A percentile compares a stretch with the other conserved stretches of the same genome.
phyloP scores from a whole-genome alignment of 2,113 vertebrate species.

The Hypanus sabinus region DNA sequence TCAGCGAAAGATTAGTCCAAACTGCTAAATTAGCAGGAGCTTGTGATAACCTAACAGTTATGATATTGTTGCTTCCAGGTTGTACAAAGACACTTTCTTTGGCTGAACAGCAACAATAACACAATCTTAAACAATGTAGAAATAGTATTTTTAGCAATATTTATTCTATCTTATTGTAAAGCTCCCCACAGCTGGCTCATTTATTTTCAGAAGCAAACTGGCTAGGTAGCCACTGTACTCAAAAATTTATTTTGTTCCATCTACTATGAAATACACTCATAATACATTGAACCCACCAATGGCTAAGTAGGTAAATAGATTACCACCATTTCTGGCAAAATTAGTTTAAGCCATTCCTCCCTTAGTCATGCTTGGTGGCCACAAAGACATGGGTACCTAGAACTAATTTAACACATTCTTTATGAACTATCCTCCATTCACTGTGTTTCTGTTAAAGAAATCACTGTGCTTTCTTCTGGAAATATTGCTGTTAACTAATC shows the following conservation, averaged over 20 bases:
- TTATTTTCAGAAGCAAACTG: neutral
- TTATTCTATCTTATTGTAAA: neutral
- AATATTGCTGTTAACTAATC: neutral
- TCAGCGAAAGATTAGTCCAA: constrained; percentile 47
- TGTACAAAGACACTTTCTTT: constrained; percentile 38
- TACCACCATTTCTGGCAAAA: neutral
- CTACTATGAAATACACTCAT: neutral
- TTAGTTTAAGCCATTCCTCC: neutral
- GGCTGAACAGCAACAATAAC: neutral
- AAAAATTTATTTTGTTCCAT: neutral
- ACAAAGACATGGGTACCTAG: neutral
- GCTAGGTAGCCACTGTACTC: neutral
- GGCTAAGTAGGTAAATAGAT: neutral
- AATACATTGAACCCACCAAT: neutral
- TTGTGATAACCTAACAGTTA: constrained; percentile 54
- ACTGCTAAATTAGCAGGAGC: constrained; percentile 53
- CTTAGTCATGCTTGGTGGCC: neutral
- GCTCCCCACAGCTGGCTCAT: neutral
- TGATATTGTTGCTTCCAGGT: constrained; percentile 51
- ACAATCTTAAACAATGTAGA: neutral
- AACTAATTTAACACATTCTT: neutral
- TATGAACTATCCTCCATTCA: neutral
- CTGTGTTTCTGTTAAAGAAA: neutral
- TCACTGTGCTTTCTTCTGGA: neutral
- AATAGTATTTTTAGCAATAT: neutral